Conservation (phyloP, 2,797 vertebrate species). For the Gouania willdenowi region DNA sequence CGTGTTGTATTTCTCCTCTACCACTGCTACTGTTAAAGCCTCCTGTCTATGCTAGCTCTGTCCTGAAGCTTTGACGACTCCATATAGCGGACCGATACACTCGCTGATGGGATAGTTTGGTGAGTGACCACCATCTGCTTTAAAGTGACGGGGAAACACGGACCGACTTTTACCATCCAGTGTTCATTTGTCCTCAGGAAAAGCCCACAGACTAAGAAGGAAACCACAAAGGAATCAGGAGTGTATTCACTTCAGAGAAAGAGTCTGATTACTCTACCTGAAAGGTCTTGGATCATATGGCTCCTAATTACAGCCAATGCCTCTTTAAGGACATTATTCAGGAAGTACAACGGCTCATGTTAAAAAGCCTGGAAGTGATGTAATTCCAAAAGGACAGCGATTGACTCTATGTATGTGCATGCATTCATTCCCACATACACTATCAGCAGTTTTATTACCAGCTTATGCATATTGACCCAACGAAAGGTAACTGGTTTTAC, state of each 20-base stretch:
- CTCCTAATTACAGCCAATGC: no score
- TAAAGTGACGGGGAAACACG: slow-evolving; percentile 36
- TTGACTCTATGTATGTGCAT: slow-evolving; percentile 12
- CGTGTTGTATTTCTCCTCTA: slow-evolving; percentile 22
- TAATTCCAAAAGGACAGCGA: slow-evolving; percentile 11
- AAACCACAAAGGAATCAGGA: slow-evolving; percentile 5
- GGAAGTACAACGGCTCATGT: no score
- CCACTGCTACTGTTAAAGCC: slow-evolving; percentile 2
- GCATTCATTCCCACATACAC: slow-evolving; percentile 19
- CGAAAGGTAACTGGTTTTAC: slow-evolving; percentile 4
- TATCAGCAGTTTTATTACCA: slow-evolving; percentile 47
- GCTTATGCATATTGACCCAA: slow-evolving; percentile 5
- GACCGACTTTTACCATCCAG: slow-evolving; percentile 13
- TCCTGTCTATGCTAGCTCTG: background rate
- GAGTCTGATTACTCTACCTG: no score
- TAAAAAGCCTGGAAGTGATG: slow-evolving; percentile 6
- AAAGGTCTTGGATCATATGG: no score
- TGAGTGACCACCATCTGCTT: slow-evolving; percentile 12
- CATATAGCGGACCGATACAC: slow-evolving; percentile 19
- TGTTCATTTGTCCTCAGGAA: background rate
- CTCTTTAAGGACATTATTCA: background rate
- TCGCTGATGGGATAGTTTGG: slow-evolving; percentile 22
- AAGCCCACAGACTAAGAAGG: no score
- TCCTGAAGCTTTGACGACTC: slow-evolving; percentile 3
- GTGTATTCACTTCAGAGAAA: slow-evolving; percentile 2